Evolutionary conservation across 2,113 vertebrate species (phyloP).

Genomic region (Oryzias javanicus): DNA sequence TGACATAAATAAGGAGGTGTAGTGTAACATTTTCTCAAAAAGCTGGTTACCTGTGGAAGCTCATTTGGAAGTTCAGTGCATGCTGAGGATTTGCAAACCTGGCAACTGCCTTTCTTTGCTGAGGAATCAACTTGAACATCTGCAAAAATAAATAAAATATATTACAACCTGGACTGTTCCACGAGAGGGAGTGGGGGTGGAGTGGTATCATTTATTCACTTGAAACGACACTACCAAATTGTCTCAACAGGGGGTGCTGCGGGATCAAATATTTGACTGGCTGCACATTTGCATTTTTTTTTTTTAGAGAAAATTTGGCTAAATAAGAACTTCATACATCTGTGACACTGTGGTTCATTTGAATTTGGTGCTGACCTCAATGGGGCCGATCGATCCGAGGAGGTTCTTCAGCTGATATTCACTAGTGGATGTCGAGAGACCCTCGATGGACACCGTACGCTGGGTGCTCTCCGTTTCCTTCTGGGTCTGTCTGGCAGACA

Average conservation of each 20-base stretch:
- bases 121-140: constrained; percentile 95
- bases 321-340: background rate
- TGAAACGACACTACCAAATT: background rate
- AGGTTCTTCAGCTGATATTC: constrained; percentile 90
- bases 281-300: background rate
- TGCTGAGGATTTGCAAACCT: constrained; percentile 90
- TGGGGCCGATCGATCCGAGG: constrained; percentile 93
- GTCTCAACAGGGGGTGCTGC: constrained; percentile 57
- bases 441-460: constrained; percentile 91
- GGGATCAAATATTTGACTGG: constrained; percentile 17
- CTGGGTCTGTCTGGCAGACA: constrained; percentile 84
- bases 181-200: constrained; percentile 48
- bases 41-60: constrained; percentile 90
- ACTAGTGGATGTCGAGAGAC: constrained; percentile 94
- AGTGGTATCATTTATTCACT: constrained; percentile 6
- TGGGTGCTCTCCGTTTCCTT: constrained; percentile 80
- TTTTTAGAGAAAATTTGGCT: background rate
- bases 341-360: background rate
- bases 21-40: too few species aligned
- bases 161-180: constrained; percentile 6
- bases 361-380: constrained; percentile 81
- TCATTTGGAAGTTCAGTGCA: constrained; percentile 91
- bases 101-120: constrained; percentile 94
- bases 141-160: constrained; percentile 46
- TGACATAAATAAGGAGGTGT: background rate